These are phyloP conservation scores for Hapalemur alaotrensis DNA, from an alignment of 2,797 vertebrate genomes.

Conservation along the genomic window DNA sequence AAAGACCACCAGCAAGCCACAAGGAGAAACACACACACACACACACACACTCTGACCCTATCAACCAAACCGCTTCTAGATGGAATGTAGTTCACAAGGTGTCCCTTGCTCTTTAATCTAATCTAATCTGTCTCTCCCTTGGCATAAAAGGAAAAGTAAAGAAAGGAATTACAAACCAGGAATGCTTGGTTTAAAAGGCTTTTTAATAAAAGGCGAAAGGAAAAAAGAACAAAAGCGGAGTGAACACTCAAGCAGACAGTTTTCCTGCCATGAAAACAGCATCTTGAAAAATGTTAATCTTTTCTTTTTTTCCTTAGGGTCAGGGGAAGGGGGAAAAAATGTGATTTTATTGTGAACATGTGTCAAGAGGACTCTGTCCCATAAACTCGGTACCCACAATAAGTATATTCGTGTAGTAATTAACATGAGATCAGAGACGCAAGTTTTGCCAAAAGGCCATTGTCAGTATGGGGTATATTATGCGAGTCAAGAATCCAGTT, in stretches of 20 bases:
- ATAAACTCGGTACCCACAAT: conserved; percentile 78
- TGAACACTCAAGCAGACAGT: conserved; percentile 69
- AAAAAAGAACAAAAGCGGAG: conserved; percentile 77
- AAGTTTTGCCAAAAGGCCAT: conserved; percentile 74
- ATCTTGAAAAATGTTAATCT: conserved; percentile 64
- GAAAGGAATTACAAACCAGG: conserved; percentile 72
- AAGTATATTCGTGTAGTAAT: conserved; percentile 82
- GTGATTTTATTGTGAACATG: conserved; percentile 84
- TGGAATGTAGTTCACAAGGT: conserved; percentile 63
- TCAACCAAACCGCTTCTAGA: conserved; percentile 62
- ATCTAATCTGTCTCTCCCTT: conserved; percentile 73
- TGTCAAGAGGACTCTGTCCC: conserved; percentile 75
- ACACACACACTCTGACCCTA: conserved; percentile 28
- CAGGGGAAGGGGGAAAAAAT: conserved; percentile 29
- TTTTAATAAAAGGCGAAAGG: conserved; percentile 80
- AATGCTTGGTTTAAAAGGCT: conserved; percentile 77
- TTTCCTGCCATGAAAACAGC: conserved; percentile 79
- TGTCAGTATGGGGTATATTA: conserved; percentile 76
- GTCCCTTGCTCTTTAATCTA: conserved; percentile 60
- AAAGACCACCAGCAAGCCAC: not conserved
- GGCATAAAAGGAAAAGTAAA: conserved; percentile 82
- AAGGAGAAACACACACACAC: not conserved
- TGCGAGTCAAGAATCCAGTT: conserved; percentile 74
- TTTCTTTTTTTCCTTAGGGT: conserved; percentile 44
- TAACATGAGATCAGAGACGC: conserved; percentile 82